These are phyloP conservation scores for Cecropterus lyciades DNA, from an alignment of 1,140 invertebrate species.

Conservation along the genomic window DNA sequence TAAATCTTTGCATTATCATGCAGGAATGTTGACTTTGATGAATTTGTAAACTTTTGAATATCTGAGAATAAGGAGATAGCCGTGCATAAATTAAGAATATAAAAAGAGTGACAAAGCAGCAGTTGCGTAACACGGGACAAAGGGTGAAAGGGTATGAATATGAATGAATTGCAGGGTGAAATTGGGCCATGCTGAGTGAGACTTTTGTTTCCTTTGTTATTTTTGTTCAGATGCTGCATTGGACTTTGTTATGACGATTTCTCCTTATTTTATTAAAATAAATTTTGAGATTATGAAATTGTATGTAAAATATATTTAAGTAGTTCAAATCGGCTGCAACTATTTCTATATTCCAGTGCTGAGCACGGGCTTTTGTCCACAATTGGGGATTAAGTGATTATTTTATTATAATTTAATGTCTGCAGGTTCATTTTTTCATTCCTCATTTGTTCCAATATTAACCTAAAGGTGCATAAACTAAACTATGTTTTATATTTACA, in stretches of 20 bases:
- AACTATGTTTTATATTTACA: too few relatives aligned
- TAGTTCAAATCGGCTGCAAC: too few relatives aligned
- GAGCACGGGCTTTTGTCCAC: too few relatives aligned
- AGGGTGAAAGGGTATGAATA: conserved; percentile 79
- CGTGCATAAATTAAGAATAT: conserved; percentile 58
- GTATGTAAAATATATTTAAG: too few relatives aligned
- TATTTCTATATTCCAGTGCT: too few relatives aligned
- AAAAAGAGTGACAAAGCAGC: conserved; percentile 60
- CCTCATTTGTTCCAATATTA: too few relatives aligned
- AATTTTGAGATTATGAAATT: too few relatives aligned
- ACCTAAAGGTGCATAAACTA: too few relatives aligned
- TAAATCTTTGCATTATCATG: conserved; percentile 31
- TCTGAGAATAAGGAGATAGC: conserved; percentile 46
- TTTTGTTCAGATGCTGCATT: conserved; percentile 1
- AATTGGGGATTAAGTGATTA: too few relatives aligned
- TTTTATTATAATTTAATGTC: too few relatives aligned
- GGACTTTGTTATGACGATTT: neutral
- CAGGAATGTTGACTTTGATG: conserved; percentile 39
- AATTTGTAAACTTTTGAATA: conserved; percentile 21
- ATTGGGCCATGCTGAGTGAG: conserved; percentile 58
- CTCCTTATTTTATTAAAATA: neutral
- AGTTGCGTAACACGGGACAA: conserved; percentile 72
- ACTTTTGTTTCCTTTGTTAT: conserved; percentile 31
- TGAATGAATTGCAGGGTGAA: conserved; percentile 75
- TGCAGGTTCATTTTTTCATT: too few relatives aligned